A percentile compares a stretch with the other conserved stretches of the same genome.
These are phyloP conservation scores for Smittia aterrima DNA, from an alignment of 2,888 invertebrate genomes.

Conservation along the genomic window DNA sequence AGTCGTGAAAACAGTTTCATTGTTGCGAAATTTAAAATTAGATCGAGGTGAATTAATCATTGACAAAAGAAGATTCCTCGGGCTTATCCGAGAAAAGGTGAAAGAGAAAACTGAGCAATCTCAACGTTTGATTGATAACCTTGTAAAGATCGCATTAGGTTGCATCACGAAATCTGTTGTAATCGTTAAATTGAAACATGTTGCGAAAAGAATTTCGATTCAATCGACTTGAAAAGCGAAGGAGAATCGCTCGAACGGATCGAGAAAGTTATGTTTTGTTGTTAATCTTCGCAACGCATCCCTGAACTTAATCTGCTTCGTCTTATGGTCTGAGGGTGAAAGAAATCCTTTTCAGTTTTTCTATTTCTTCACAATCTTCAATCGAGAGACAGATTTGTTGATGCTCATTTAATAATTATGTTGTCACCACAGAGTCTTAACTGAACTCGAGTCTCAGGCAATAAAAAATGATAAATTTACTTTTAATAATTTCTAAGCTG, in stretches of 20 bases:
- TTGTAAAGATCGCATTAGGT: constrained; percentile 30
- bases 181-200: constrained; percentile 1
- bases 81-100: not conserved
- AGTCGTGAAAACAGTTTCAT: not conserved
- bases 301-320: not conserved
- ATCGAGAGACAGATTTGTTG: constrained; percentile 20
- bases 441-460: not conserved
- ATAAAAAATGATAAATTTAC: constrained; percentile 38
- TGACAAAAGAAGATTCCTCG: constrained; percentile 22
- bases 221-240: constrained; percentile 4
- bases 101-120: not conserved
- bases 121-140: constrained; percentile 39
- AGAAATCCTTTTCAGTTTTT: not conserved
- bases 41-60: constrained; percentile 37
- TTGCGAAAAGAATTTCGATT: not conserved
- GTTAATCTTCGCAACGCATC: constrained; percentile 35
- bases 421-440: constrained; percentile 35
- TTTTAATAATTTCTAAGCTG: constrained; percentile 32
- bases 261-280: constrained; percentile 20
- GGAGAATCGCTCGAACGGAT: too few species aligned
- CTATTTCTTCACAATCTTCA: not conserved
- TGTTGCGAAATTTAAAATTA: constrained; percentile 14
- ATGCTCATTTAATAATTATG: constrained; percentile 39
- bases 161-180: constrained; percentile 24
- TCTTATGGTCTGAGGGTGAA: constrained; percentile 6